Evolutionary conservation across 2,888 invertebrate genomes (phyloP), one percentile per base, ranked within the genome.

Genomic region (Drosophila percnosoma): DNA sequence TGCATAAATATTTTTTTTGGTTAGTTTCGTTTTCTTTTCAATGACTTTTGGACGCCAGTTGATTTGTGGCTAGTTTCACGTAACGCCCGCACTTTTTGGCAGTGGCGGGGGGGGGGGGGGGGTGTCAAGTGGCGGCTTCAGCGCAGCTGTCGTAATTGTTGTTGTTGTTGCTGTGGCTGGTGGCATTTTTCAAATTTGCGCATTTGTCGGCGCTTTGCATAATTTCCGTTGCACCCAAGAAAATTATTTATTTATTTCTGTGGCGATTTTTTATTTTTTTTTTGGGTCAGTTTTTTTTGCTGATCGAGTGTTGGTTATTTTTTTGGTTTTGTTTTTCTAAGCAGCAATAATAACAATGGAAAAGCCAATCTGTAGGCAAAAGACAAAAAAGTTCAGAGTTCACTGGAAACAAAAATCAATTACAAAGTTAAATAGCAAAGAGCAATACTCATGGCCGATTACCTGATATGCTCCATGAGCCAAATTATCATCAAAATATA

Each of bases 131-230:
- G 33, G 42, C 7, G 21, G 7, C 45, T 38, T 33, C n/a, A 77
- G 24, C 24, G 73, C 74, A 75, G 89, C 81, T 82, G 82, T 15
- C 45, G 59, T 53, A 29, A 51, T 31, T 63, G 11, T 57, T 52
- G 15, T 52, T 48, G 48, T 48, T 48, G 48, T 59, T 78, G 72
- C n/a, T 60, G 31, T 83, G 70, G 79, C 73, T 80, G 75, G 66
- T 85, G 88, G 82, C 90, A 87, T 86, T 84, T 89, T 80, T 87
- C 70, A 84, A 89, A 86, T 89, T 86, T 84, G 85, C 81, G 81
- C 82, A 84, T 82, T 89, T 87, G 86, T 82, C 82, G 87, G 79
- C 68, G 82, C 77, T 85, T 85, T 85, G 84, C 89, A 85, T 87
- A 84, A 87, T 89, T 89, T 75, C 70, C 65, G 66, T 58, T 62